phyloP scores from a whole-genome alignment of 2,113 vertebrate species.

The Carlito syrichta region DNA sequence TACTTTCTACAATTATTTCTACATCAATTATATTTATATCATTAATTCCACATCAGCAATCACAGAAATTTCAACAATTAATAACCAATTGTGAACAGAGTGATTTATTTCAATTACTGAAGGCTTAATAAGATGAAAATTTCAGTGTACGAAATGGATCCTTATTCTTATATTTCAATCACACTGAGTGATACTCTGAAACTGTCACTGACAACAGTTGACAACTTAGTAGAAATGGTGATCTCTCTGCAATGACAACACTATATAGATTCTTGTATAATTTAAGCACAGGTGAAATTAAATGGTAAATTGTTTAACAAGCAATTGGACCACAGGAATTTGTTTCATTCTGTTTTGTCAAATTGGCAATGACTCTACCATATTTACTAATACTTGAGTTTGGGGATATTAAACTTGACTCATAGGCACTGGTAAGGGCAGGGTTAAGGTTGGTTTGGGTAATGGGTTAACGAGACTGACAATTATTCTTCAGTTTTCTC shows the following conservation, averaged over 20 bases:
- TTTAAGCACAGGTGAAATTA: not conserved
- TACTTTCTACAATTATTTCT: slow-evolving; percentile 26
- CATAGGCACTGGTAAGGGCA: rapidly evolving
- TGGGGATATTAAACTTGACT: not conserved
- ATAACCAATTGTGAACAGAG: not conserved
- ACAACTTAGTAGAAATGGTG: not conserved
- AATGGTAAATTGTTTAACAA: slow-evolving; percentile 13
- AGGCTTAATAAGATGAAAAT: not conserved
- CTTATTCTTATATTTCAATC: not conserved
- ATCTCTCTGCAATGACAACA: not conserved
- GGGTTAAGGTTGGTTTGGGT: not conserved
- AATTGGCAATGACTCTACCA: not conserved
- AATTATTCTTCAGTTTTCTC: not conserved
- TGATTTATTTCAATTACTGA: not conserved
- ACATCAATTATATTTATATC: not conserved
- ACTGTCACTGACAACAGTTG: not conserved
- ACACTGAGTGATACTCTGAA: not conserved
- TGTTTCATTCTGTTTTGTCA: not conserved
- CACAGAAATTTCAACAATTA: slow-evolving; percentile 8
- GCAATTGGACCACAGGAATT: not conserved
- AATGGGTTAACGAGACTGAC: not conserved
- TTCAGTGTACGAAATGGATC: not conserved
- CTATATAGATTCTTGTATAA: not conserved
- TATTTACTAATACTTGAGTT: not conserved
- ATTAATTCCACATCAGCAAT: slow-evolving; percentile 17